Base-by-base conservation (phyloP, 2,113 vertebrate species). In the Prinia subflava region DNA sequence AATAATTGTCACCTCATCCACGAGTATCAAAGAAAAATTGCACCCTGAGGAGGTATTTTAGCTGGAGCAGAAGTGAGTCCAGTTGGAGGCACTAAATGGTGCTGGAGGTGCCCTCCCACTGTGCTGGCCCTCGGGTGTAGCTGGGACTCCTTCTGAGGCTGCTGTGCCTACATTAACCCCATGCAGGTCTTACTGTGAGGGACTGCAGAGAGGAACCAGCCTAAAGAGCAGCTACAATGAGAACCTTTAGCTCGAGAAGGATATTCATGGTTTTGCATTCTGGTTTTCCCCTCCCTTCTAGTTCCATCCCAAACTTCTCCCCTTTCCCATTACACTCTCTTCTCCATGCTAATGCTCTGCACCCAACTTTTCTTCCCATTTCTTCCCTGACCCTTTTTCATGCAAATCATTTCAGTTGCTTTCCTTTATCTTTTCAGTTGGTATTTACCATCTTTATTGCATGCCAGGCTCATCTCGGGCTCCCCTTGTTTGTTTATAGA, bases 381-480 rank as follows among this genome's bases (percentile, higher is more conserved):
- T 94, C 69, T 84, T 83, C 76, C 21, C 13, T 55, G 65, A 46
- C 31, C 35, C 11, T 28, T 69, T 68, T 57, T 62, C 59, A 82
- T 91, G 84, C 77, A 91, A 91, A 85, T 89, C 1, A 79, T 84
- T 87, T 91, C 53, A 79, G 69, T 97, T 92, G 76, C 87, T 83
- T 92, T 82, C 27, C 76, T 93, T 92, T 95, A 91, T 95, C 91
- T 91, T 80, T 92, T 73, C 74, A 13, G 57, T 69, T 96, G 77
- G 30, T 93, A 69, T 95, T 96, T 95, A 39, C 87, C 63, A 62
- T 57, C 84, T 87, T 94, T 85, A 91, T 95, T 96, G 93, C 84
- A 69, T 95, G 87, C 89, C 37, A 57, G 3, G 81, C 65, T 87
- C 83, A 65, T 75, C 87, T 68, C 2, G 0, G 74, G 69, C 49